Conservation (phyloP, 2,113 vertebrate species). For the Amblyornis subalaris region DNA sequence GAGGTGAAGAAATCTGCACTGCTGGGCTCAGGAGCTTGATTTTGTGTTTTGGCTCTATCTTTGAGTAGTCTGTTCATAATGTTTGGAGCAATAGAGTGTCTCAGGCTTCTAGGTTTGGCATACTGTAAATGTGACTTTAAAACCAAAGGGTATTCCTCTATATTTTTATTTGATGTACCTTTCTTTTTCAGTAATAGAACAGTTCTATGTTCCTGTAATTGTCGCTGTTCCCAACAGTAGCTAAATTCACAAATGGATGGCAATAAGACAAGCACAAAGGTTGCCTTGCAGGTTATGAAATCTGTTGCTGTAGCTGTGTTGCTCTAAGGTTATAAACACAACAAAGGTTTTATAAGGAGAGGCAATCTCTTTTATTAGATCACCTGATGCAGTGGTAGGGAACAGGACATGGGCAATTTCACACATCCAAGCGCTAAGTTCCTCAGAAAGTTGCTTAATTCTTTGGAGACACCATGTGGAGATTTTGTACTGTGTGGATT, state of each 20-base stretch:
- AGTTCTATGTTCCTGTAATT: background rate
- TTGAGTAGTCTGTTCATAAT: background rate
- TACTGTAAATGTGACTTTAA: background rate
- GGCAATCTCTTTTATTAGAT: background rate
- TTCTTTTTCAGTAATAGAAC: background rate
- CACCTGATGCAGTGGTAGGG: background rate
- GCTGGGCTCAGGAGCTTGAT: background rate
- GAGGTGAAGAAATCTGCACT: background rate
- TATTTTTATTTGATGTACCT: background rate
- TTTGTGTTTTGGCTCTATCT: background rate
- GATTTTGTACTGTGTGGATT: background rate
- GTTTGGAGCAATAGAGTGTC: background rate
- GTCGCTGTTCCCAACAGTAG: background rate
- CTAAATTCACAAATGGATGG: background rate
- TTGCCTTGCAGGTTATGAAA: background rate
- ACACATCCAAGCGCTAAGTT: background rate
- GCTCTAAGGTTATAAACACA: background rate
- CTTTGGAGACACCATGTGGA: conserved; percentile 30
- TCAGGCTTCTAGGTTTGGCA: background rate
- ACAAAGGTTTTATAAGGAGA: background rate
- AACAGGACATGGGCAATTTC: background rate
- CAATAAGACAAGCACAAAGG: background rate
- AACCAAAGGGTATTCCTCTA: background rate
- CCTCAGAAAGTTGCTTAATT: conserved; percentile 3
- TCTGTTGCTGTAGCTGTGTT: background rate